phyloP scores from a whole-genome alignment of 2,888 invertebrate genomes.

The Deroplatys truncata region DNA sequence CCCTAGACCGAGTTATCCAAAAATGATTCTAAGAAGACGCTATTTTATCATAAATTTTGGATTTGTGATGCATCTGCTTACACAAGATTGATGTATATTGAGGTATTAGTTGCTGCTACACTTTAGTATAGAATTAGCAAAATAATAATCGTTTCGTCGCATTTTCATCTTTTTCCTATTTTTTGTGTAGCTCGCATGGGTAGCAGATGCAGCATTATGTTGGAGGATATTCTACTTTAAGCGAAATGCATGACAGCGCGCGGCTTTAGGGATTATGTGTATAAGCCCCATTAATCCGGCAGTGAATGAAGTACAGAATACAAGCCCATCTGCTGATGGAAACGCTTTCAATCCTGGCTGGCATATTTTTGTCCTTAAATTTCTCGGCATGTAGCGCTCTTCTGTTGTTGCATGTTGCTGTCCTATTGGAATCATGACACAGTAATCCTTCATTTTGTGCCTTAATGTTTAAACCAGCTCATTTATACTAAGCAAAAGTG shows the following conservation, averaged over 20 bases:
- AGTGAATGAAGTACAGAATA: neutral
- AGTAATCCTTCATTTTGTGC: neutral
- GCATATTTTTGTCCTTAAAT: neutral
- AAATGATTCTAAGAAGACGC: too few relatives aligned
- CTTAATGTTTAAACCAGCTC: neutral
- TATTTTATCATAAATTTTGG: too few relatives aligned
- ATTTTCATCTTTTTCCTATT: neutral
- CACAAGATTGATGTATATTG: too few relatives aligned
- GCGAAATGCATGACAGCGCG: neutral
- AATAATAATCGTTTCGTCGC: too few relatives aligned
- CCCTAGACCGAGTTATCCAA: too few relatives aligned
- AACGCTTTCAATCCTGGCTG: neutral
- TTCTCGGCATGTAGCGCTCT: neutral
- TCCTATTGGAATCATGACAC: neutral
- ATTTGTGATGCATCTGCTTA: too few relatives aligned
- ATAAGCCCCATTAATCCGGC: neutral
- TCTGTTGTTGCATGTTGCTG: neutral
- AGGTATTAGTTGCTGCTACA: too few relatives aligned
- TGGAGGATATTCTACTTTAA: neutral
- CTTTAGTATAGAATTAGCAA: too few relatives aligned
- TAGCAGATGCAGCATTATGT: neutral
- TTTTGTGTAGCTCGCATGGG: neutral
- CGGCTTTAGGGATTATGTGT: neutral
- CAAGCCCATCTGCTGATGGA: neutral
- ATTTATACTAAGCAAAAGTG: too few relatives aligned